A percentile compares a stretch with the other conserved stretches of the same genome.
These are phyloP conservation scores for Ichneumoninae sp. DNA, from an alignment of 2,888 invertebrate genomes.

Conservation along the genomic window DNA sequence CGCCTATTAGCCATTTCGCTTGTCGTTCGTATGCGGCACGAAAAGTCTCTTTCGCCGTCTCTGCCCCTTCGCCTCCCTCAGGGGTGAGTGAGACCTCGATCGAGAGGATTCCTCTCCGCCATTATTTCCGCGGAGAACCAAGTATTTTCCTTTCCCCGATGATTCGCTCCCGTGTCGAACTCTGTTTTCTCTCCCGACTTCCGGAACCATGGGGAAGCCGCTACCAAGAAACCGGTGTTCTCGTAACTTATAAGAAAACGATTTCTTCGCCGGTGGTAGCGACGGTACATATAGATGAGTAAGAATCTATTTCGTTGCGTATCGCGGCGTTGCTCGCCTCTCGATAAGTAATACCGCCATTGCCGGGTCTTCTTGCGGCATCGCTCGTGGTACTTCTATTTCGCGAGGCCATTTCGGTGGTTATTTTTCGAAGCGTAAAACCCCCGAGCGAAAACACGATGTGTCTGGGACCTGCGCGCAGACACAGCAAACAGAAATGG, in stretches of 20 bases:
- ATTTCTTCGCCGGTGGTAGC: slow-evolving; percentile 3
- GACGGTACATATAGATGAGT: slow-evolving; percentile 6
- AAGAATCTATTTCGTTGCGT: slow-evolving; percentile 19
- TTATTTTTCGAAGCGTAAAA: slow-evolving; percentile 49
- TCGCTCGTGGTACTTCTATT: background rate
- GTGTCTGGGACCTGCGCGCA: slow-evolving; percentile 20
- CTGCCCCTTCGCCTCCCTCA: background rate
- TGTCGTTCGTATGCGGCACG: slow-evolving; percentile 52
- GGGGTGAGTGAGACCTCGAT: background rate
- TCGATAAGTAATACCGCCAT: slow-evolving; percentile 6
- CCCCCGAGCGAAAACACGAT: slow-evolving; percentile 36
- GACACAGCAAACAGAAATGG: slow-evolving; percentile 17
- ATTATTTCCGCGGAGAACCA: slow-evolving; percentile 57
- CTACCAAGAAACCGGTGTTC: background rate
- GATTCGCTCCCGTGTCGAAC: slow-evolving; percentile 17
- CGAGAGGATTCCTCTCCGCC: slow-evolving; percentile 32
- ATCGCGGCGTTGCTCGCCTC: background rate
- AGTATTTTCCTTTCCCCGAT: slow-evolving; percentile 32
- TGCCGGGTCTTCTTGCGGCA: background rate
- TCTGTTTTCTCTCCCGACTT: slow-evolving; percentile 36
- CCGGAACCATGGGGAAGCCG: slow-evolving; percentile 4
- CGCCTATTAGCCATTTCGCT: slow-evolving; percentile 70
- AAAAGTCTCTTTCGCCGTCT: slow-evolving; percentile 20
- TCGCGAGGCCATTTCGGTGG: slow-evolving; percentile 11
- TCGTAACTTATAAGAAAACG: slow-evolving; percentile 22